Base-by-base conservation (phyloP, 2,888 invertebrate species). In the Chelonus formosanus region DNA sequence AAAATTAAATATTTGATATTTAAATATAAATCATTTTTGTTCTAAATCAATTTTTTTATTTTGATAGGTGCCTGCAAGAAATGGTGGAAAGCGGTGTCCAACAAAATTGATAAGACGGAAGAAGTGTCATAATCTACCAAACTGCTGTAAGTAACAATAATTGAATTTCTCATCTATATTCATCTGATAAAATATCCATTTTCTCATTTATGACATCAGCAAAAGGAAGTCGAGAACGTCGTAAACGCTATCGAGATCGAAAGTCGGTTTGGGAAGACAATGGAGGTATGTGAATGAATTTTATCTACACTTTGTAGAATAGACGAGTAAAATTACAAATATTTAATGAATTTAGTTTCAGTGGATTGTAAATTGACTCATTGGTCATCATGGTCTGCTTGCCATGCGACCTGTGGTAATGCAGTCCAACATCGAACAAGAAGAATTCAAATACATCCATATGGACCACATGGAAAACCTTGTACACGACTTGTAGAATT, bases 331-430 rank as follows among this genome's bases (percentile, higher is more conserved):
- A 4, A 52, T 31, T 32, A 52, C 40, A 40, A 40, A 40, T 40
- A 40, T 40, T 61, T 32, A 54, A 62, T 44, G 10, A 61, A 20
- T 56, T 56, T 31, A 72, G 71, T 66, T 65, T 74, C 78, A 67
- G 70, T 74, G n/a, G 69, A 82, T 65, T 83, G 83, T 61, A 71
- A 76, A 73, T 76, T 80, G 55, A 76, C 80, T 8, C 87, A 88
- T 65, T 95, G 95, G 94, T 89, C 92, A 3, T 80, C 86, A 7
- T 95, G 94, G 95, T 92, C 93, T 44, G 90, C 92, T 73, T 97
- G 97, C 85, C 93, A 94, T 0, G 92, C 91, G n/a, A 91, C 91
- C 0, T 97, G 97, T 79, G 94, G 94, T 7, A 85, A 90, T 20
- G 92, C 94, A 7, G 87, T 92, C 63, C 89, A 89, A 77, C 92